Conservation (phyloP, 2,888 invertebrate species). For the Acanthosepion esculentum region DNA sequence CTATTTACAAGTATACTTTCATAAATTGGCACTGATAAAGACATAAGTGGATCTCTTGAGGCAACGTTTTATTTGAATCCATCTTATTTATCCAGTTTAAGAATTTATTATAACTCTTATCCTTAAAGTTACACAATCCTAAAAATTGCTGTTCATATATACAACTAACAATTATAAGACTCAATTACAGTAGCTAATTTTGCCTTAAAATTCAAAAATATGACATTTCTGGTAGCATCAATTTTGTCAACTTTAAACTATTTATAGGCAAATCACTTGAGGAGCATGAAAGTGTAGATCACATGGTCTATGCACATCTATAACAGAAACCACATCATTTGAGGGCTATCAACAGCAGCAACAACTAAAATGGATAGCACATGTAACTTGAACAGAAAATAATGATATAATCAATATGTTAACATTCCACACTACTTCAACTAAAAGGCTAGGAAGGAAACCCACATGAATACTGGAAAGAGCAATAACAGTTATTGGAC, state of each 20-base stretch:
- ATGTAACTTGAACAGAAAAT: too few relatives aligned
- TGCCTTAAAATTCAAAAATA: background rate
- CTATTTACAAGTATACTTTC: background rate
- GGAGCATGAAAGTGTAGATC: background rate
- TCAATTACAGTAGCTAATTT: background rate
- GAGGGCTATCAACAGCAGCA: too few relatives aligned
- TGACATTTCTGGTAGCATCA: background rate
- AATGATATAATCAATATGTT: too few relatives aligned
- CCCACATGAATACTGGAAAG: too few relatives aligned
- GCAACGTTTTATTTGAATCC: background rate
- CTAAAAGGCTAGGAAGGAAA: too few relatives aligned
- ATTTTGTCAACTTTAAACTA: background rate
- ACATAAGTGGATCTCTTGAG: background rate
- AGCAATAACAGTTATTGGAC: too few relatives aligned
- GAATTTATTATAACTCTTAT: background rate
- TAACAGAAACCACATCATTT: too few relatives aligned
- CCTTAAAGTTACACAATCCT: background rate
- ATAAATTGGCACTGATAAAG: background rate
- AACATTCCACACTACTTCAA: too few relatives aligned
- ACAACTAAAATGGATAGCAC: too few relatives aligned
- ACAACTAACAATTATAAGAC: background rate
- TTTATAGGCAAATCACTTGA: background rate
- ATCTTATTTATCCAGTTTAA: slow-evolving; percentile 14
- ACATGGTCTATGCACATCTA: background rate
- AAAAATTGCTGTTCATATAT: background rate